Evolutionary conservation across 1,140 invertebrate species (phyloP), one percentile per base, ranked within the genome.

Genomic region (Anadara kagoshimensis): DNA sequence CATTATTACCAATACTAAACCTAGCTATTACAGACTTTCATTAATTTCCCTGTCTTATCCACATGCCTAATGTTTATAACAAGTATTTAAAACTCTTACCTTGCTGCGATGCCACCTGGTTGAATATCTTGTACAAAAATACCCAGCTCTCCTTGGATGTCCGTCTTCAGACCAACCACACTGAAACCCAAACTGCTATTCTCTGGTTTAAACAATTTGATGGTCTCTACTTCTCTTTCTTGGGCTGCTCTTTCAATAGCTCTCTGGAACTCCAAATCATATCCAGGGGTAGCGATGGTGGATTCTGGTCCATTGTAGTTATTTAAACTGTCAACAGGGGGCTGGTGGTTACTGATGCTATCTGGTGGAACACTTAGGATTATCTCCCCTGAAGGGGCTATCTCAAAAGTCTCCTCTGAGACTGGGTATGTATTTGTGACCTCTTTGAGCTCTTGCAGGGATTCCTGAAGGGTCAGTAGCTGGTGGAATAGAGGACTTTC

Each of bases 401-500:
- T 79, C 26, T 84, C 85, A 79, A 85, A 87, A 20, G 81, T 73
- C 53, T 88, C 80, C 12, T 79, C 80, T 63, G 69, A 78, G 0
- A 85, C 70, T n/a, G 75, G 76, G 26, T 84, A 80, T 0, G 73
- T 78, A 0, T 75, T 61, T 12, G 80, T 75, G 0, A 75, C 76
- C 56, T 85, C 82, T 61, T 83, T 82, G 4, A 88, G 77, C 66
- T 87, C 83, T 66, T 84, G 79, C 12, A 87, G 73, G 44, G 83
- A 85, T 81, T 92, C 92, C 84, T 92, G 95, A 76, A 98, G 93
- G 56, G 94, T 95, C n/a, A 96, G 93, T 82, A 98, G 95, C 83
- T 95, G 95, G 68, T 94, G 92, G 83, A 99, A 94, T 47, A 98
- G 94, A 11, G 97, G 97, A 91, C 96, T 97, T 80, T 97, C 95